Percentiles rank a stretch among this genome's conserved stretches.
phyloP scores from a whole-genome alignment of 2,888 invertebrate species.

The Miltochrista miniata region DNA sequence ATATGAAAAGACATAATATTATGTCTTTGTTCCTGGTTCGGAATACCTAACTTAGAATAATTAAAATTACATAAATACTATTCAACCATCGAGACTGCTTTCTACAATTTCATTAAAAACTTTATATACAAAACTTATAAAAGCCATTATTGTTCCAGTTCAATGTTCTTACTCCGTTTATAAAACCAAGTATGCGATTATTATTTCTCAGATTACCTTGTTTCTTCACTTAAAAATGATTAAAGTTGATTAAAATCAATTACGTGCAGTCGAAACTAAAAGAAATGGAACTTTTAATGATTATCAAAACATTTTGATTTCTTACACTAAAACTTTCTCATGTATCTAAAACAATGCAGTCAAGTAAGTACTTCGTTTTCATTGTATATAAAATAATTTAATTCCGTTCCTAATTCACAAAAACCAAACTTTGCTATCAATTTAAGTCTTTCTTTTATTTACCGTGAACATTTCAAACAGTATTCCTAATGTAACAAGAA shows the following conservation, averaged over 20 bases:
- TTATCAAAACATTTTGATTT: slow-evolving; percentile 10
- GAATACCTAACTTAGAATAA: slow-evolving; percentile 18
- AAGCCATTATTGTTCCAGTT: slow-evolving; percentile 23
- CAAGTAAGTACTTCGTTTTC: slow-evolving; percentile 8
- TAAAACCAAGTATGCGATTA: background rate
- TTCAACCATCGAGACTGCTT: slow-evolving; percentile 22
- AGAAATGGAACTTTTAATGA: background rate
- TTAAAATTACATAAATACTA: slow-evolving; percentile 28
- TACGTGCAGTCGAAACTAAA: no score
- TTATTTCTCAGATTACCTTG: no score
- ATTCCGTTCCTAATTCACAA: background rate
- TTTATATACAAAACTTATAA: slow-evolving; percentile 22
- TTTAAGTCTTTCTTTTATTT: slow-evolving; percentile 13
- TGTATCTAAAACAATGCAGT: slow-evolving; percentile 12
- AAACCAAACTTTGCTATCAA: slow-evolving; percentile 7
- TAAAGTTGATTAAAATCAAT: no score
- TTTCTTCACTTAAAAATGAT: no score
- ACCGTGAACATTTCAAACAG: slow-evolving; percentile 5
- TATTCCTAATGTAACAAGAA: slow-evolving; percentile 17
- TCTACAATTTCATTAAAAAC: slow-evolving; percentile 24
- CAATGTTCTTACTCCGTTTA: slow-evolving; percentile 6
- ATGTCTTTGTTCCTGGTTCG: slow-evolving; percentile 25
- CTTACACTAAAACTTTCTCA: slow-evolving; percentile 29
- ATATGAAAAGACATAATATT: slow-evolving; percentile 7
- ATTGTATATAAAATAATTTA: background rate